phyloP scores from a whole-genome alignment of 2,888 invertebrate genomes.

The Synergus itoensis region DNA sequence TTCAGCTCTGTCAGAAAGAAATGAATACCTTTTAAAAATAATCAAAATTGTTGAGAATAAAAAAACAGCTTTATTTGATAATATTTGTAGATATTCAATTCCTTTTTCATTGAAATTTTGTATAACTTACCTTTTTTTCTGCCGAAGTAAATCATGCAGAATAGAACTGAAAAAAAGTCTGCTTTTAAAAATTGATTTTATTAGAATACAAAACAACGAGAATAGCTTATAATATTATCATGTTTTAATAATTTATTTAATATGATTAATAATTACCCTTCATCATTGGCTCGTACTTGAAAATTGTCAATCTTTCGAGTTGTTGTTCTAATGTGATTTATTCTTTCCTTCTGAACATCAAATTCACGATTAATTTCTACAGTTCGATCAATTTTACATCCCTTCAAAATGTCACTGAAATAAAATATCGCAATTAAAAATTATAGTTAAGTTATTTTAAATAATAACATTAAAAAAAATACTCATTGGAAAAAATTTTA shows the following conservation, averaged over 20 bases:
- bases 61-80: neutral
- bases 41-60: too few relatives aligned
- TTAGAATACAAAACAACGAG: neutral
- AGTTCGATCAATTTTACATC: slow-evolving; percentile 84
- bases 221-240: too few relatives aligned
- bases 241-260: neutral
- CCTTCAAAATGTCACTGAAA: slow-evolving; percentile 85
- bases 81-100: neutral
- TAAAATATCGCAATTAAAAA: slow-evolving; percentile 40
- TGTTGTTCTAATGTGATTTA: neutral
- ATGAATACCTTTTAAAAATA: too few relatives aligned
- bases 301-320: slow-evolving; percentile 21
- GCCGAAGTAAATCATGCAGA: neutral
- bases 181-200: neutral
- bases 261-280: neutral
- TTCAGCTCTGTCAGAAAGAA: neutral
- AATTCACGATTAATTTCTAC: slow-evolving; percentile 68
- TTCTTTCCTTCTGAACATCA: slow-evolving; percentile 76
- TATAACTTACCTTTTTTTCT: neutral
- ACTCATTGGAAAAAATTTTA: slow-evolving; percentile 2
- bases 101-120: neutral
- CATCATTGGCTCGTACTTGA: neutral
- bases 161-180: neutral
- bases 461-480: slow-evolving; percentile 3
- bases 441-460: slow-evolving; percentile 29